These are phyloP conservation scores for Hirudo medicinalis DNA, from an alignment of 1,140 invertebrate genomes.

Conservation along the genomic window DNA sequence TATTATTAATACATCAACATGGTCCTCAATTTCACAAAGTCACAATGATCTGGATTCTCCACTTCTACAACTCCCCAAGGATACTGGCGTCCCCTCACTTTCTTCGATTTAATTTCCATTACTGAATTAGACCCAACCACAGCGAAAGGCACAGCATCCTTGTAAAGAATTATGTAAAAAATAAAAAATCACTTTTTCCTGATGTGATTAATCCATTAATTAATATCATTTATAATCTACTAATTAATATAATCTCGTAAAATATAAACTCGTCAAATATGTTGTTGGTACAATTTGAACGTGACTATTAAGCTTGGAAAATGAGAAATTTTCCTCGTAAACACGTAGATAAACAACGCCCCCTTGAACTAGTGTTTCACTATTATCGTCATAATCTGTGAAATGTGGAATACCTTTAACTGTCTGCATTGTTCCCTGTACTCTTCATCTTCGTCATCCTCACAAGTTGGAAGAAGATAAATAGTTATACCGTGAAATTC, in stretches of 20 bases:
- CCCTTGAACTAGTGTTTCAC: too few relatives aligned
- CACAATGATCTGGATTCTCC: constrained; percentile 42
- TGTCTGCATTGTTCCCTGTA: constrained; percentile 39
- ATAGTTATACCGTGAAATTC: constrained; percentile 37
- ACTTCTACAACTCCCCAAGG: constrained; percentile 44
- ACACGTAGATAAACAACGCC: too few relatives aligned
- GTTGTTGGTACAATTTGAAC: too few relatives aligned
- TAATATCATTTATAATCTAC: too few relatives aligned
- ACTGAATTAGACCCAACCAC: constrained; percentile 39
- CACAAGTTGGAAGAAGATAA: constrained; percentile 42
- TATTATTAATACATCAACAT: constrained; percentile 63
- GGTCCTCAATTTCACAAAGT: constrained; percentile 41
- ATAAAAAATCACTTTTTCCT: too few relatives aligned
- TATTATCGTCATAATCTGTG: too few relatives aligned
- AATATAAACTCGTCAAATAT: too few relatives aligned
- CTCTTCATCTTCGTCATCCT: constrained; percentile 43
- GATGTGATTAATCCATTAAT: too few relatives aligned
- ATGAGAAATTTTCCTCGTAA: too few relatives aligned
- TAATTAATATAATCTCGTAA: too few relatives aligned
- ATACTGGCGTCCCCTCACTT: constrained; percentile 42
- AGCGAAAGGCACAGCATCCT: constrained; percentile 40
- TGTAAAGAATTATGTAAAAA: neutral
- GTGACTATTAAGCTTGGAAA: too few relatives aligned
- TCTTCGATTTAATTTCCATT: constrained; percentile 39
- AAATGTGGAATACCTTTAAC: constrained; percentile 30